Evolutionary conservation across 2,888 invertebrate genomes (phyloP).

Genomic region (Neoitamus cyanurus): DNA sequence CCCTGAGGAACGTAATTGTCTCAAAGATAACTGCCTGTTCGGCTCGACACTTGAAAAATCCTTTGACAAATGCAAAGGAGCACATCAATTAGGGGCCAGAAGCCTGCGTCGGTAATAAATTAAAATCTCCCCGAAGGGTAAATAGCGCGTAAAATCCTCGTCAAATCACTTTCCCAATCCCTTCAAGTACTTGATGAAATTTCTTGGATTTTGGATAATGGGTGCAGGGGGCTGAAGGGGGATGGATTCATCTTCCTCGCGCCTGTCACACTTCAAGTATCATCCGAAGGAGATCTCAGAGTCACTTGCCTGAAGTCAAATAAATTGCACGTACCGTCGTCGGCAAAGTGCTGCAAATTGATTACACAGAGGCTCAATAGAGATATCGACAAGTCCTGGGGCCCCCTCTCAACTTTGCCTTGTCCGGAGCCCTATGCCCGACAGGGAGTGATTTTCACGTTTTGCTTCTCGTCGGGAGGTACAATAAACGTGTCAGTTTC

Average conservation of each 20-base stretch:
- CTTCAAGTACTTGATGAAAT: neutral
- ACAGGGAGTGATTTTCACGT: neutral
- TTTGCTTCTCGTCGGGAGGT: neutral
- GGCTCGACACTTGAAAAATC: neutral
- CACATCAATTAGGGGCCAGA: constrained; percentile 21
- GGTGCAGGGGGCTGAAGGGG: neutral
- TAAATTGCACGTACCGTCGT: constrained; percentile 34
- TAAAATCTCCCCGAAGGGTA: constrained; percentile 14
- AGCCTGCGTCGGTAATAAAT: neutral
- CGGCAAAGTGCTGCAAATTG: constrained; percentile 32
- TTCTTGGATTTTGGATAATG: neutral
- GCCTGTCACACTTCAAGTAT: constrained; percentile 19
- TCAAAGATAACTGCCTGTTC: neutral
- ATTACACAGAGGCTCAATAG: constrained; percentile 24
- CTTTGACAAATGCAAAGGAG: neutral
- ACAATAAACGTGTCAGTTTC: neutral
- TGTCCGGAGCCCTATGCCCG: neutral
- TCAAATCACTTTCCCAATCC: constrained; percentile 16
- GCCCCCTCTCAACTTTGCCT: neutral
- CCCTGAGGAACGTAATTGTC: neutral
- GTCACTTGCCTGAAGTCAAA: constrained; percentile 19
- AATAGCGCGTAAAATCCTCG: constrained; percentile 35
- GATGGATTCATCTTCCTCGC: neutral
- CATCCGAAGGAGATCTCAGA: constrained; percentile 4
- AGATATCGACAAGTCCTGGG: constrained; percentile 8